These are phyloP conservation scores for Nycteola revayana DNA, from an alignment of 2,888 invertebrate species.

Conservation along the genomic window DNA sequence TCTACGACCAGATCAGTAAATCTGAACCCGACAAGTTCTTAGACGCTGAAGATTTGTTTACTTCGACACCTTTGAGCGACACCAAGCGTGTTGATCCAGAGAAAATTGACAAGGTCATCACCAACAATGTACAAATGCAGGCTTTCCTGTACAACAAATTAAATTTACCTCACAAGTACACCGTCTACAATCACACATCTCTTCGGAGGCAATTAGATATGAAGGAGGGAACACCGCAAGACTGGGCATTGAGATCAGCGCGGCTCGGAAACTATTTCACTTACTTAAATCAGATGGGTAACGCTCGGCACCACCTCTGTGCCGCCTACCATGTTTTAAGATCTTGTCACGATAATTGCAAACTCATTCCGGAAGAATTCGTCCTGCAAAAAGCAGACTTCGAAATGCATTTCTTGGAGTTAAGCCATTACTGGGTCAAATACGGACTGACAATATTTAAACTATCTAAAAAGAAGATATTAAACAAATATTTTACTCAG, in stretches of 20 bases:
- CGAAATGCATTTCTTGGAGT: slow-evolving; percentile 69
- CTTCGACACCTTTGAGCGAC: slow-evolving; percentile 45
- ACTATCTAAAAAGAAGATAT: slow-evolving; percentile 74
- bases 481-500: slow-evolving; percentile 63
- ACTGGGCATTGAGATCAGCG: slow-evolving; percentile 80
- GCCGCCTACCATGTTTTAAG: slow-evolving; percentile 82
- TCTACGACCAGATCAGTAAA: slow-evolving; percentile 65
- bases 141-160: slow-evolving; percentile 82
- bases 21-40: slow-evolving; percentile 52
- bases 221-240: slow-evolving; percentile 80
- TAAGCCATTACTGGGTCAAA: slow-evolving; percentile 84
- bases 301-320: slow-evolving; percentile 85
- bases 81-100: slow-evolving; percentile 63
- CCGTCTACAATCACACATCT: slow-evolving; percentile 79
- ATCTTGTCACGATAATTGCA: slow-evolving; percentile 78
- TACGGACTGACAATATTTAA: slow-evolving; percentile 82
- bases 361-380: slow-evolving; percentile 69
- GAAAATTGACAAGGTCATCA: slow-evolving; percentile 81
- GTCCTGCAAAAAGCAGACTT: slow-evolving; percentile 63
- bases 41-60: slow-evolving; percentile 81
- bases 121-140: slow-evolving; percentile 84
- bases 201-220: slow-evolving; percentile 80
- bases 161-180: slow-evolving; percentile 76
- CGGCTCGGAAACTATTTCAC: slow-evolving; percentile 79
- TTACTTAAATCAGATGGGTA: slow-evolving; percentile 59